Conservation (phyloP, 2,797 vertebrate genomes). For the Synaphobranchus kaupii region DNA sequence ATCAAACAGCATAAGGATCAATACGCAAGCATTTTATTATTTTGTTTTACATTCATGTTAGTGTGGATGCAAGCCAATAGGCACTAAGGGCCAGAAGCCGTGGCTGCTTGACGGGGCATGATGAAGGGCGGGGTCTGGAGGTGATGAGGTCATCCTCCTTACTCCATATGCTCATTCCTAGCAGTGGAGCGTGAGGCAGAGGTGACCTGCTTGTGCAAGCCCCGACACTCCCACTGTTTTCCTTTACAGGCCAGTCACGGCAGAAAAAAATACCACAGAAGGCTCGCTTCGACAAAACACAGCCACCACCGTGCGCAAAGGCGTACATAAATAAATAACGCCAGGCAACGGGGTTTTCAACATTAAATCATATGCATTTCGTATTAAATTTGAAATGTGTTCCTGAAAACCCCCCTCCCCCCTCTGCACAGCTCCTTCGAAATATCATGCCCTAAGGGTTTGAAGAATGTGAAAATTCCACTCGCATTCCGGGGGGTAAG, state of each 20-base stretch:
- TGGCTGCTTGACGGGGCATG: background rate
- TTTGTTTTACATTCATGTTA: background rate
- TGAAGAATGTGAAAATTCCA: slow-evolving; percentile 81
- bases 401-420: slow-evolving; percentile 25
- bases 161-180: slow-evolving; percentile 57
- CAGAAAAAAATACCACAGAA: slow-evolving; percentile 45
- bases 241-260: slow-evolving; percentile 56
- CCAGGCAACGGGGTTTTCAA: background rate
- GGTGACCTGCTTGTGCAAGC: slow-evolving; percentile 68
- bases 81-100: background rate
- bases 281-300: slow-evolving; percentile 10
- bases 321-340: slow-evolving; percentile 43
- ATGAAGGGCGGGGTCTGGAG: background rate
- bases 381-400: slow-evolving; percentile 20
- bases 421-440: slow-evolving; percentile 36
- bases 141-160: slow-evolving; percentile 25
- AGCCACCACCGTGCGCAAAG: background rate
- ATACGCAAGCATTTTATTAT: background rate
- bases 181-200: slow-evolving; percentile 49
- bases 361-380: background rate
- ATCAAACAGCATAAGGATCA: slow-evolving; percentile 23
- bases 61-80: background rate
- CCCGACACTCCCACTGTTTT: slow-evolving; percentile 55
- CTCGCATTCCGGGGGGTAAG: slow-evolving; percentile 58
- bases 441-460: slow-evolving; percentile 61